Evolutionary conservation across 1,140 invertebrate genomes (phyloP).

Genomic region (Eufriesea mexicana): DNA sequence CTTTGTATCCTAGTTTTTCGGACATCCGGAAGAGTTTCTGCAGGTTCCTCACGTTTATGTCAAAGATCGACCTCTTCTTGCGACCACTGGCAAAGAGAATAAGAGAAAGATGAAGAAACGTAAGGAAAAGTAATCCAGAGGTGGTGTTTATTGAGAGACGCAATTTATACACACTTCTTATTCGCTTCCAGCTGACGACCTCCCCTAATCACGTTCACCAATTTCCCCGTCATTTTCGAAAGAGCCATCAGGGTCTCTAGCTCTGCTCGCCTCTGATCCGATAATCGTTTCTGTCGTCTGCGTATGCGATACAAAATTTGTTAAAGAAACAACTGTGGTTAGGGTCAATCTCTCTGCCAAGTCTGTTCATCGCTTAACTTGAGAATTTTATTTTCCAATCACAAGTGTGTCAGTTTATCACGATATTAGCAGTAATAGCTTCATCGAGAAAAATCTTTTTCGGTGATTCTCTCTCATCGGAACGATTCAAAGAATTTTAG

Average conservation of each 20-base stretch:
- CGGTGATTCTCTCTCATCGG: not conserved
- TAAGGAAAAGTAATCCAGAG: not conserved
- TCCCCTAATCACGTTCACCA: conserved; percentile 26
- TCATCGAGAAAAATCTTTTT: not conserved
- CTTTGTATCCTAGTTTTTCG: conserved; percentile 4
- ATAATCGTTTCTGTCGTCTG: conserved; percentile 82
- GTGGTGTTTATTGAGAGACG: not conserved
- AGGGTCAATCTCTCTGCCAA: not conserved
- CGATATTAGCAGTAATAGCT: not conserved
- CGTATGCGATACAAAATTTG: not conserved
- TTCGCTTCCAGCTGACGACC: conserved; percentile 4
- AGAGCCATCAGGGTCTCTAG: conserved; percentile 83
- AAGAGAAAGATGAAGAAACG: not conserved
- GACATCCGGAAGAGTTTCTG: conserved; percentile 5
- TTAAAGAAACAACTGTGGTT: not conserved
- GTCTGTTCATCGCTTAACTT: not conserved
- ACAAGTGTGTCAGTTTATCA: not conserved
- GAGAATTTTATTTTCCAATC: not conserved
- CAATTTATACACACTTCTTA: conserved; percentile 29
- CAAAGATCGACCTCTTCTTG: conserved; percentile 22
- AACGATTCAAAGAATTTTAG: not conserved
- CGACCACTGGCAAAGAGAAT: conserved; percentile 1
- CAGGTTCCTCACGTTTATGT: conserved; percentile 3
- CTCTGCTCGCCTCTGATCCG: conserved; percentile 84
- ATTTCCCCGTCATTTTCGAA: conserved; percentile 74